phyloP scores from a whole-genome alignment of 1,140 invertebrate genomes.

The Calycopis cecrops region DNA sequence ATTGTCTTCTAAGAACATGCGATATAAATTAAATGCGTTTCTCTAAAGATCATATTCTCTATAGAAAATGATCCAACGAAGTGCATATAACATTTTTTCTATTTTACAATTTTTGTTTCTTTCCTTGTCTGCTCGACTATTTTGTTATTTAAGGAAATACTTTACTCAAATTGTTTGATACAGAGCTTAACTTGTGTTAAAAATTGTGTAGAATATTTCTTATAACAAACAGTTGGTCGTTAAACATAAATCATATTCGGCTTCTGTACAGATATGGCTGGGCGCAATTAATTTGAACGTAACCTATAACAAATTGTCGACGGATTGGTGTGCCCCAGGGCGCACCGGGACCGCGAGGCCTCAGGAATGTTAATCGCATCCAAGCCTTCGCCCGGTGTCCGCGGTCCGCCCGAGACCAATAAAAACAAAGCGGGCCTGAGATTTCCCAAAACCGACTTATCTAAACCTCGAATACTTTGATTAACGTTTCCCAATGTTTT shows the following conservation, averaged over 20 bases:
- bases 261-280: conserved; percentile 6
- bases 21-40: conserved; percentile 44
- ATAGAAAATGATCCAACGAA: conserved; percentile 36
- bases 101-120: not conserved
- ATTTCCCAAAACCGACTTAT: conserved; percentile 37
- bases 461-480: conserved; percentile 12
- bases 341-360: conserved; percentile 51
- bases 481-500: not conserved
- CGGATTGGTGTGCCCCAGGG: conserved; percentile 38
- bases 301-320: conserved; percentile 15
- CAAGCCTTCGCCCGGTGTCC: conserved; percentile 41
- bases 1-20: conserved; percentile 70
- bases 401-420: conserved; percentile 37
- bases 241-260: conserved; percentile 3
- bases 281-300: conserved; percentile 12
- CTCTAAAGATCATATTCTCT: conserved; percentile 31
- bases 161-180: no score
- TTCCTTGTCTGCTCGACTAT: not conserved
- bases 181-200: no score
- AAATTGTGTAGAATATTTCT: no score
- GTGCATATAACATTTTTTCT: conserved; percentile 43
- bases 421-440: conserved; percentile 40
- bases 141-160: no score
- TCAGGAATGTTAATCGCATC: conserved; percentile 69
- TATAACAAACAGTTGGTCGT: not conserved